A percentile compares a stretch with the other conserved stretches of the same genome.
Evolutionary conservation across 2,888 invertebrate genomes (phyloP).

Genomic region (Stratiomys singularior): DNA sequence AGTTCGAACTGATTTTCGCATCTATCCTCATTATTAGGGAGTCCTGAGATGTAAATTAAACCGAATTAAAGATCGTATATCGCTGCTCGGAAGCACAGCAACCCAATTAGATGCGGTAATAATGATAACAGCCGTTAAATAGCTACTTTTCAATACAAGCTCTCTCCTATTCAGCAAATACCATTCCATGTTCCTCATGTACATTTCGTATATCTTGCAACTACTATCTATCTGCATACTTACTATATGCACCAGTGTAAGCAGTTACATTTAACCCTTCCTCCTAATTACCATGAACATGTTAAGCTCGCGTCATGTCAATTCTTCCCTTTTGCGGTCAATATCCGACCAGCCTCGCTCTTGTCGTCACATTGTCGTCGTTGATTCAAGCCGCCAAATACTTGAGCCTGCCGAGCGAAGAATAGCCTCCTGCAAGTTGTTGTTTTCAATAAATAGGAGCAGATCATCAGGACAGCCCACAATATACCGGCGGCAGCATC

Average conservation of each 20-base stretch:
- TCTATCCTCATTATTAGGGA: neutral
- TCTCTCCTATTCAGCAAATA: neutral
- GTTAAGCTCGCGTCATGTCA: constrained; percentile 25
- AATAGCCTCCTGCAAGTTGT: neutral
- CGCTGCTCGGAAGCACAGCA: neutral
- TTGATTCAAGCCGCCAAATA: neutral
- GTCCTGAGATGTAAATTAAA: neutral
- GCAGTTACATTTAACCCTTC: constrained; percentile 12
- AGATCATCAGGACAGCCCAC: neutral
- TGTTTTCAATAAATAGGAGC: neutral
- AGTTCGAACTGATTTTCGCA: too few relatives aligned
- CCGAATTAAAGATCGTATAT: neutral
- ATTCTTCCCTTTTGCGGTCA: constrained; percentile 25
- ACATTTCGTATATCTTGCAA: neutral
- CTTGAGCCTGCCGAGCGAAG: neutral
- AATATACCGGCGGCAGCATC: neutral
- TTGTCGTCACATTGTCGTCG: neutral
- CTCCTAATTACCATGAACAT: constrained; percentile 37
- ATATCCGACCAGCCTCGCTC: constrained; percentile 12
- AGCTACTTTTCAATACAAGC: neutral
- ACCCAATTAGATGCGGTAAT: neutral
- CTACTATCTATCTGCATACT: neutral
- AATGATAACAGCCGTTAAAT: neutral
- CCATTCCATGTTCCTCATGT: neutral
- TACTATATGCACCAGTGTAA: neutral